Evolutionary conservation across 2,797 vertebrate species (phyloP).

Genomic region (Lithobates sylvaticus): DNA sequence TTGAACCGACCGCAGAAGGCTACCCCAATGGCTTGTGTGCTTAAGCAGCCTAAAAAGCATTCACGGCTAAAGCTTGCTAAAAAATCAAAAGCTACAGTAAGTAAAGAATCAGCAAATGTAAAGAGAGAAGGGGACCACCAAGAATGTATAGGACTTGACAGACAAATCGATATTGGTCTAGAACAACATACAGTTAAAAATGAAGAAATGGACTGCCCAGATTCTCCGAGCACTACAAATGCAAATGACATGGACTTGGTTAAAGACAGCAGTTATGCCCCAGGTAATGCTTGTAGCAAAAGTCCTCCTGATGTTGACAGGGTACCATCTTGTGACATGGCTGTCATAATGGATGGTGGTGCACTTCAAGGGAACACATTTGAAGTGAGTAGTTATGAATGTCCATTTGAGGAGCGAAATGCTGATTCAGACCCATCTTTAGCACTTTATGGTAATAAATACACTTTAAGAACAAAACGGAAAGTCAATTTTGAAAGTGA

Average conservation of each 20-base stretch:
- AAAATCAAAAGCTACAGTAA: slow-evolving; percentile 71
- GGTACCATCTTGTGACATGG: slow-evolving; percentile 71
- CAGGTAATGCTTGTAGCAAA: slow-evolving; percentile 72
- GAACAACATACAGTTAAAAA: background rate
- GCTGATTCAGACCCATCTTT: slow-evolving; percentile 82
- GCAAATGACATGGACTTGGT: slow-evolving; percentile 65
- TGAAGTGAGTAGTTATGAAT: slow-evolving; percentile 75
- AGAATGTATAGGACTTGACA: slow-evolving; percentile 10
- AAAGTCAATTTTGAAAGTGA: slow-evolving; percentile 89
- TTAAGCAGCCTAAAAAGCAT: slow-evolving; percentile 83
- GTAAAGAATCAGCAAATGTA: background rate
- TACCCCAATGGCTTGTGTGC: slow-evolving; percentile 79
- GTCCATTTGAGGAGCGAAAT: slow-evolving; percentile 75
- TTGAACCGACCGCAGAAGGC: slow-evolving; percentile 87
- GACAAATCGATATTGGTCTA: background rate
- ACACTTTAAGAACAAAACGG: slow-evolving; percentile 92
- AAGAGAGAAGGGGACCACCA: background rate
- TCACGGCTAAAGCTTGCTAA: slow-evolving; percentile 87
- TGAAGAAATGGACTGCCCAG: background rate
- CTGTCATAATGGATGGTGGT: slow-evolving; percentile 72
- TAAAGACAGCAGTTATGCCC: slow-evolving; percentile 76
- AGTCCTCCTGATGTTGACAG: slow-evolving; percentile 73
- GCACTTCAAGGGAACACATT: slow-evolving; percentile 79
- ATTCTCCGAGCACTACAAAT: background rate
- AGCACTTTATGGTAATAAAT: slow-evolving; percentile 91